A percentile compares a stretch with the other conserved stretches of the same genome.
phyloP scores from a whole-genome alignment of 2,113 vertebrate genomes.

The Casuarius casuarius region DNA sequence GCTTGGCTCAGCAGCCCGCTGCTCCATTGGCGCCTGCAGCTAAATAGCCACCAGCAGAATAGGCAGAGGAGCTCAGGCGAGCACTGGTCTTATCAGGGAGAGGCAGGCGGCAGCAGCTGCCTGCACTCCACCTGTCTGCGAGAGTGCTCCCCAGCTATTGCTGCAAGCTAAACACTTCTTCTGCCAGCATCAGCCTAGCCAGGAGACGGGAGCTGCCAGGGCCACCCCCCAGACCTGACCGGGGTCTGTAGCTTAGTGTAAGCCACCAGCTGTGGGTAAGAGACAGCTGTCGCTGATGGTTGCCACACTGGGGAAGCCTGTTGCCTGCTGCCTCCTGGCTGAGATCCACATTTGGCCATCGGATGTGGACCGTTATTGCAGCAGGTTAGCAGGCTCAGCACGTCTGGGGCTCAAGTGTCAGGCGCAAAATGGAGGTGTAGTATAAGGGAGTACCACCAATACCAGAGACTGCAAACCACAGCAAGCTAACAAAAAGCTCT shows the following conservation, averaged over 20 bases:
- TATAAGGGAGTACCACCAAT: background rate
- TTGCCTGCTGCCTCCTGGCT: background rate
- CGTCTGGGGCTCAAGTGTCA: background rate
- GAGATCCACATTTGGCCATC: background rate
- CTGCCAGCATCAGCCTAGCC: background rate
- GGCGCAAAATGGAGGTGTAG: background rate
- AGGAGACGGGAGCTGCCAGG: background rate
- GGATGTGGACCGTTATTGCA: background rate
- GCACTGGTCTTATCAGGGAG: background rate
- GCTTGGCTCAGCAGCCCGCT: background rate
- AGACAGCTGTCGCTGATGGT: background rate
- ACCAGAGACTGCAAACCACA: fast-evolving
- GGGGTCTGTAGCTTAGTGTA: background rate
- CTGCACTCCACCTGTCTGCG: fast-evolving
- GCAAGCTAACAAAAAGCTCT: background rate
- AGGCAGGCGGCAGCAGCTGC: background rate
- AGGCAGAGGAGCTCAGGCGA: background rate
- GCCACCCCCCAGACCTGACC: background rate
- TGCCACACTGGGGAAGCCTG: background rate
- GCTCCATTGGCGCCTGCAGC: background rate
- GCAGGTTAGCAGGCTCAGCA: background rate
- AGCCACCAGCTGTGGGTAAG: background rate
- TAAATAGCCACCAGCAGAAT: background rate
- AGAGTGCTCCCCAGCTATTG: background rate
- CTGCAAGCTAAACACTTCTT: fast-evolving